Conservation (phyloP, 2,113 vertebrate genomes). For the Xenotilapia leptura region DNA sequence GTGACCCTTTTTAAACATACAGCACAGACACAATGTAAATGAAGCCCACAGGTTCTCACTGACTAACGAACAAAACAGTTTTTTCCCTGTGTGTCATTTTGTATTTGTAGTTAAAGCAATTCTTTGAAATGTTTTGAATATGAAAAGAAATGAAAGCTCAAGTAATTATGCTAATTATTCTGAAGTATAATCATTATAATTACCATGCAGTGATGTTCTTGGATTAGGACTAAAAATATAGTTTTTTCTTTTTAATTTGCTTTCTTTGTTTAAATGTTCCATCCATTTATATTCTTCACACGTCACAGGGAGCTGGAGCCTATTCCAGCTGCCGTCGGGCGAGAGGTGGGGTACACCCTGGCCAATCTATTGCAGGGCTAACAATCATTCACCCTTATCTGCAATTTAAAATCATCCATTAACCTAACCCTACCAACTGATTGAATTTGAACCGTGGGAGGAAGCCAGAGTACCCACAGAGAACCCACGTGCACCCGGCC, state of each 20-base stretch:
- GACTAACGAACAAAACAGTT: neutral
- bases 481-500: neutral
- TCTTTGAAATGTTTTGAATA: neutral
- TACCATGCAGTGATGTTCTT: neutral
- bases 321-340: neutral
- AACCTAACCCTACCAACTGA: neutral
- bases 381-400: neutral
- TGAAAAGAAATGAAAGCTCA: neutral
- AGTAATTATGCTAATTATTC: neutral
- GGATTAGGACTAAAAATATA: neutral
- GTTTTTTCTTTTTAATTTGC: neutral
- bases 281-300: neutral
- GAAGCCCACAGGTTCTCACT: neutral
- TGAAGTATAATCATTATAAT: neutral
- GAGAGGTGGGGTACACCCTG: neutral
- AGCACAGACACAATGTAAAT: slow-evolving; percentile 4
- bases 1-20: slow-evolving; percentile 19
- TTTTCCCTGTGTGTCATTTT: neutral
- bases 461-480: neutral
- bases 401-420: neutral
- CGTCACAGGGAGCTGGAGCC: neutral
- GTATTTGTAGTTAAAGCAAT: neutral
- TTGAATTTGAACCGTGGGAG: neutral
- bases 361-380: neutral
- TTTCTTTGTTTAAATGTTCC: neutral